These are phyloP conservation scores for Cinclus mexicanus DNA, from an alignment of 2,113 vertebrate genomes.

Conservation along the genomic window DNA sequence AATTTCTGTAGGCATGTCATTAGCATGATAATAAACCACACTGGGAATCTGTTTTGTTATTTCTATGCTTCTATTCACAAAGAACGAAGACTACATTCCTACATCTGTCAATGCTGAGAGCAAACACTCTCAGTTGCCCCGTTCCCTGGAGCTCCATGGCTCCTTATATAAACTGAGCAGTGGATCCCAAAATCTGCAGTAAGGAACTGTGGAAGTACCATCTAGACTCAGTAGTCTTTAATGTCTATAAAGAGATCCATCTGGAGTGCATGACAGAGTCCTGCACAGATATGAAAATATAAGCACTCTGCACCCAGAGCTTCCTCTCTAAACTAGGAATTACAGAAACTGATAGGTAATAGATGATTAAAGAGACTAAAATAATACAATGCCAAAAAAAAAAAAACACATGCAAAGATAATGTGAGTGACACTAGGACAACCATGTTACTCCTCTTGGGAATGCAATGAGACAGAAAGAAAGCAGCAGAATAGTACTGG, in stretches of 20 bases:
- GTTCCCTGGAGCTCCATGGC: not conserved
- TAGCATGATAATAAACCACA: constrained; percentile 43
- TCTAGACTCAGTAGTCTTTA: not conserved
- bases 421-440: not conserved
- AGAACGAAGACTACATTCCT: not conserved
- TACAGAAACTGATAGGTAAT: not conserved
- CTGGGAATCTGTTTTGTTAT: not conserved
- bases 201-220: not conserved
- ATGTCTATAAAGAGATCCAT: not conserved
- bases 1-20: constrained; percentile 1
- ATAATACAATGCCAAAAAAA: not conserved
- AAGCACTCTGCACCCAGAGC: not conserved
- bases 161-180: not conserved
- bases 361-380: not conserved
- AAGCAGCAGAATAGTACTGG: not conserved
- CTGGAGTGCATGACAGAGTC: not conserved
- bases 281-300: not conserved
- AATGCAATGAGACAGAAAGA: not conserved
- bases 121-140: not conserved
- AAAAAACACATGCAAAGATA: not conserved
- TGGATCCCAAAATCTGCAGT: not conserved
- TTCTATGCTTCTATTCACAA: not conserved
- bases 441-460: not conserved
- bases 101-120: not conserved
- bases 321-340: not conserved